These are phyloP conservation scores for Strigamia maritima DNA, from an alignment of 2,888 invertebrate species.

Conservation along the genomic window DNA sequence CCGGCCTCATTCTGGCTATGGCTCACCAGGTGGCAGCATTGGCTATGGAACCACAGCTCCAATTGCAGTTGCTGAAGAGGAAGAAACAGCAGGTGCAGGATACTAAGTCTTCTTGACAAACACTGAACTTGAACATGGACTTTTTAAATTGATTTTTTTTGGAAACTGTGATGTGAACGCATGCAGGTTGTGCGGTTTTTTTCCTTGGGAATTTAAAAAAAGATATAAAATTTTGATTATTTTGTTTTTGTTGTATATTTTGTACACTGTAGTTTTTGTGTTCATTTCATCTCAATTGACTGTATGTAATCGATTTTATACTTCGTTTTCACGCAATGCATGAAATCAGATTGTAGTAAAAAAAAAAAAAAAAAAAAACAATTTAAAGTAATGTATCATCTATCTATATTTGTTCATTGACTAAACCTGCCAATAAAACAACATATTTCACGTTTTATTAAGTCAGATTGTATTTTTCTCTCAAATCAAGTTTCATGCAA, in stretches of 20 bases:
- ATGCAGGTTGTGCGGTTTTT: constrained; percentile 33
- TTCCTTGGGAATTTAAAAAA: not conserved
- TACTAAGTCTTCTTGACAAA: not conserved
- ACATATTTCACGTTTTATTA: too few relatives aligned
- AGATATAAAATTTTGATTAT: not conserved
- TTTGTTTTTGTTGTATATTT: not conserved
- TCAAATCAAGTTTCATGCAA: too few relatives aligned
- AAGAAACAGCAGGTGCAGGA: constrained; percentile 15
- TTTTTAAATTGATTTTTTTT: not conserved
- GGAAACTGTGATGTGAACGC: not conserved
- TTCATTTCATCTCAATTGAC: not conserved
- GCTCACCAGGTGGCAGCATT: not conserved
- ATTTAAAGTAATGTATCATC: not conserved
- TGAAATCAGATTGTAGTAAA: constrained; percentile 9
- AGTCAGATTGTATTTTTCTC: too few relatives aligned
- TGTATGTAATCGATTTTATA: not conserved
- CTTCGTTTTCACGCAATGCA: not conserved
- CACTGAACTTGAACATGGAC: not conserved
- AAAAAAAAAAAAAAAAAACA: too few relatives aligned
- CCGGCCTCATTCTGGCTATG: constrained; percentile 3
- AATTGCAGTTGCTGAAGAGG: not conserved
- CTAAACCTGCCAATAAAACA: not conserved
- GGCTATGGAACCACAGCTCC: not conserved
- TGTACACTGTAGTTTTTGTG: not conserved
- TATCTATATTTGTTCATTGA: not conserved